Conservation (phyloP, 2,113 vertebrate genomes). For the Podarcis muralis region DNA sequence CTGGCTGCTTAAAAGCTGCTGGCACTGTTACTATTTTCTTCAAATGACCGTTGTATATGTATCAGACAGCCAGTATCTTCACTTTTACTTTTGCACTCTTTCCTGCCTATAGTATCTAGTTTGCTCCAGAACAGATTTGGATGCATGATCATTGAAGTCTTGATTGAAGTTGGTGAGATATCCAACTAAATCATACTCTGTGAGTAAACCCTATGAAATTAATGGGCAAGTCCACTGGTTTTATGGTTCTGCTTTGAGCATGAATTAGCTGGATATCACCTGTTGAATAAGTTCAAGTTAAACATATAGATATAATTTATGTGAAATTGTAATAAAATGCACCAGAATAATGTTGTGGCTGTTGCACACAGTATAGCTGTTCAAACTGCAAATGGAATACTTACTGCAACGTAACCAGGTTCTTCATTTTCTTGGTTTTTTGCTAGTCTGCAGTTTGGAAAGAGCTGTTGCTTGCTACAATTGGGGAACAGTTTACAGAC, state of each 20-base stretch:
- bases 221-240: too few relatives aligned
- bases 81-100: not conserved
- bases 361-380: not conserved
- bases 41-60: too few relatives aligned
- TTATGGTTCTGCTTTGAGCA: too few relatives aligned
- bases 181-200: not conserved
- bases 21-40: not conserved
- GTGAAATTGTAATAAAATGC: not conserved
- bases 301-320: too few relatives aligned
- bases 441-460: slow-evolving; percentile 91
- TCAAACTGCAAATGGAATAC: not conserved
- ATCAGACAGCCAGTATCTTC: not conserved
- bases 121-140: not conserved
- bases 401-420: slow-evolving; percentile 1
- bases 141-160: not conserved
- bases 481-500: slow-evolving; percentile 95
- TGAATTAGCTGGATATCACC: too few relatives aligned
- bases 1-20: not conserved
- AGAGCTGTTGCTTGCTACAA: slow-evolving; percentile 92
- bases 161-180: not conserved
- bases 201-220: too few relatives aligned
- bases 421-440: slow-evolving; percentile 8
- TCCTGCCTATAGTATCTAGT: not conserved
- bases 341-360: rapidly evolving
- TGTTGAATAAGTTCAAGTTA: too few relatives aligned